These are phyloP conservation scores for Eristalis pertinax DNA, from an alignment of 2,888 invertebrate genomes.

Conservation along the genomic window DNA sequence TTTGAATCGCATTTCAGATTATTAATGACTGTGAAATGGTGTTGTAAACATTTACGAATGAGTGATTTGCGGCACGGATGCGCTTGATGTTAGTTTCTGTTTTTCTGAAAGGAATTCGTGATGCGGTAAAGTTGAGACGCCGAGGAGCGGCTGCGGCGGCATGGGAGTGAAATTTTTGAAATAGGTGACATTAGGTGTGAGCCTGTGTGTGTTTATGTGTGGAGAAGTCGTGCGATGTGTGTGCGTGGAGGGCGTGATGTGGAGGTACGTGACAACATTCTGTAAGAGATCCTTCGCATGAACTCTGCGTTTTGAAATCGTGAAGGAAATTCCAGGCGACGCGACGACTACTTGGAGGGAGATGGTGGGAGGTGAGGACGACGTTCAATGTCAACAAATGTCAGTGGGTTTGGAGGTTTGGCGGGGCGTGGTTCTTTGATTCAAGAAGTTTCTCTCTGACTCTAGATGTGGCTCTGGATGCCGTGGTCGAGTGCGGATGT, in stretches of 20 bases:
- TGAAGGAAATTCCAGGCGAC: not conserved
- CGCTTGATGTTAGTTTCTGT: conserved; percentile 57
- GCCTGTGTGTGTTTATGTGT: not conserved
- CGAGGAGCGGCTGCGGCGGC: not conserved
- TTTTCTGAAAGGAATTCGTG: conserved; percentile 46
- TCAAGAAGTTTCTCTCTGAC: too few species aligned
- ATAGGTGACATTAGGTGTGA: conserved; percentile 29
- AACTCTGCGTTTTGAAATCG: not conserved
- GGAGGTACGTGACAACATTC: not conserved
- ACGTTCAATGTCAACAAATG: not conserved
- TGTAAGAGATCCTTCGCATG: not conserved
- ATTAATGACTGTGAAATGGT: conserved; percentile 69
- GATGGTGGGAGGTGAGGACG: not conserved
- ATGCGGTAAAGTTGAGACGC: conserved; percentile 11
- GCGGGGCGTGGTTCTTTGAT: too few species aligned
- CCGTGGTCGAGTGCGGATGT: too few species aligned
- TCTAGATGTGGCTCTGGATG: too few species aligned
- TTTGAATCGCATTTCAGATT: conserved; percentile 68
- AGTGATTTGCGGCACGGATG: conserved; percentile 72
- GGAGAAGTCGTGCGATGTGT: not conserved
- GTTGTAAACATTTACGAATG: conserved; percentile 68
- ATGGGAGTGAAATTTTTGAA: conserved; percentile 18
- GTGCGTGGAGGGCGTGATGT: not conserved
- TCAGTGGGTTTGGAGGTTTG: not conserved
- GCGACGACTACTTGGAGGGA: not conserved